Conservation (phyloP, 2,888 invertebrate genomes). For the Orthosia cruda region DNA sequence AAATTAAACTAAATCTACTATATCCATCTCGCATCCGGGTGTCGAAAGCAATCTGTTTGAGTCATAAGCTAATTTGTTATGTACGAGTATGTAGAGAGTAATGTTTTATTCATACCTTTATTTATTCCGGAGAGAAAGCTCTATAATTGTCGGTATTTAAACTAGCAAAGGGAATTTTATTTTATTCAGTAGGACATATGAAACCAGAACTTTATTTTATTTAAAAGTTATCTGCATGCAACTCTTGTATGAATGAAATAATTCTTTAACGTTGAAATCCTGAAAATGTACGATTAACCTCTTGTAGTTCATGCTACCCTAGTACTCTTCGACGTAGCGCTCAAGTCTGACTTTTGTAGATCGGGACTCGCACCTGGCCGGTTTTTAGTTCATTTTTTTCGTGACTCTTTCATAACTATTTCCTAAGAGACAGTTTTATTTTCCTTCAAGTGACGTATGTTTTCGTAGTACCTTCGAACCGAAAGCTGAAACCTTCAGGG, state of each 20-base stretch:
- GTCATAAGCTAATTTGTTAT: constrained; percentile 33
- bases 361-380: too few relatives aligned
- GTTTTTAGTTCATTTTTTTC: background rate
- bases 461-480: constrained; percentile 4
- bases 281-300: constrained; percentile 6
- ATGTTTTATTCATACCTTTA: constrained; percentile 49
- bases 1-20: too few relatives aligned
- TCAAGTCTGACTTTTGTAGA: constrained; percentile 23
- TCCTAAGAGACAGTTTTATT: background rate
- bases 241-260: constrained; percentile 17
- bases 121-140: constrained; percentile 7
- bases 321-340: constrained; percentile 17
- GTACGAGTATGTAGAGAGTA: constrained; percentile 1
- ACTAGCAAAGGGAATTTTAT: constrained; percentile 6
- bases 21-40: background rate
- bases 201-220: too few relatives aligned
- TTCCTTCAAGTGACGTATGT: background rate
- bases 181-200: too few relatives aligned
- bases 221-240: constrained; percentile 11
- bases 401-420: background rate
- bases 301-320: constrained; percentile 16
- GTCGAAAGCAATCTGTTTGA: constrained; percentile 41
- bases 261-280: background rate
- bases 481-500: constrained; percentile 23
- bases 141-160: background rate